phyloP scores from a whole-genome alignment of 1,140 invertebrate species.

The Drosophila mauritiana region DNA sequence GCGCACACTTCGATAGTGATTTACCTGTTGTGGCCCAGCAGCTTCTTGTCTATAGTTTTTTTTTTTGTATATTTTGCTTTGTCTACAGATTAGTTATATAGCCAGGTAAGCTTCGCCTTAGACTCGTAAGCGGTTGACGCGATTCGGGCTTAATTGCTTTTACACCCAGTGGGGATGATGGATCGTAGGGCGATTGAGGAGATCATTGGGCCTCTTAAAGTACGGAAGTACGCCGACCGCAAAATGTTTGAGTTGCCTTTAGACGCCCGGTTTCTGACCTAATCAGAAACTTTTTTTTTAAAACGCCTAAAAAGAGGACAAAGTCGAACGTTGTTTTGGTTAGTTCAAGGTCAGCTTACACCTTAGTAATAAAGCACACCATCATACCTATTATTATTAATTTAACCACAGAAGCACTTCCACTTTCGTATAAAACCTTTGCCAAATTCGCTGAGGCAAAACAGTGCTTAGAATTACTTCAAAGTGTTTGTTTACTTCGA shows the following conservation, averaged over 20 bases:
- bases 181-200: slow-evolving; percentile 35
- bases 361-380: background rate
- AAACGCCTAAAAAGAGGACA: background rate
- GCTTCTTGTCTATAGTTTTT: slow-evolving; percentile 55
- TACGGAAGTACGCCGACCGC: slow-evolving; percentile 12
- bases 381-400: slow-evolving; percentile 6
- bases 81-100: slow-evolving; percentile 4
- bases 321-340: background rate
- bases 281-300: background rate
- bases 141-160: slow-evolving; percentile 68
- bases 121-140: slow-evolving; percentile 62
- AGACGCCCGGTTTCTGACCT: background rate
- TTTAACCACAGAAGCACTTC: background rate
- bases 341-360: slow-evolving; percentile 4
- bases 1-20: slow-evolving; percentile 23
- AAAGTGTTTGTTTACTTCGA: background rate
- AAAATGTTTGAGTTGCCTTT: background rate
- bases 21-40: slow-evolving; percentile 53
- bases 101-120: slow-evolving; percentile 54
- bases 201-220: background rate
- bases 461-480: background rate
- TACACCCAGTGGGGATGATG: slow-evolving; percentile 50
- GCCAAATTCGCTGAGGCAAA: background rate
- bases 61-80: background rate
- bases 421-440: slow-evolving; percentile 6